Conservation (phyloP, 2,797 vertebrate genomes). For the Emys orbicularis region DNA sequence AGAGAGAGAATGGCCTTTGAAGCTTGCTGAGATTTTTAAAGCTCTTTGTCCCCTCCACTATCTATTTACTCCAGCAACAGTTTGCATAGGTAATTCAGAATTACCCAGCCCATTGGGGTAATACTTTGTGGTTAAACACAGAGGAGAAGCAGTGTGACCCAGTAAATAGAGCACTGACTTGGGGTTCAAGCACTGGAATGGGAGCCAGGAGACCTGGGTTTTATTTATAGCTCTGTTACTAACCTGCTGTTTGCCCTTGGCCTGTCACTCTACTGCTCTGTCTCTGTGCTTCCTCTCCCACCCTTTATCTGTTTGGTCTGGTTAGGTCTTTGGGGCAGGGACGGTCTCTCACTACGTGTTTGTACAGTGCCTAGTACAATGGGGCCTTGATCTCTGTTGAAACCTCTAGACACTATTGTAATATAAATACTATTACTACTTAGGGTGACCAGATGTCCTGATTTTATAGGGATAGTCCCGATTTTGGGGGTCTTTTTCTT, state of each 20-base stretch:
- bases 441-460: too few species aligned
- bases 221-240: background rate
- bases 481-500: too few species aligned
- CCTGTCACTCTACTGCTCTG: background rate
- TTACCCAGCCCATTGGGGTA: background rate
- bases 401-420: fast-evolving
- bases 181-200: background rate
- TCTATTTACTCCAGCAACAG: background rate
- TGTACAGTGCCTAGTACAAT: background rate
- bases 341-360: background rate
- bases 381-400: background rate
- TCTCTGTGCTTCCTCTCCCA: background rate
- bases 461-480: too few species aligned
- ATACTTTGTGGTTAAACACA: background rate
- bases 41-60: background rate
- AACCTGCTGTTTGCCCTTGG: background rate
- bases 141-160: background rate
- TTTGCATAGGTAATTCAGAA: background rate
- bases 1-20: background rate
- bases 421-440: background rate
- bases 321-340: background rate
- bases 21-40: background rate
- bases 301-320: background rate
- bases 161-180: background rate
- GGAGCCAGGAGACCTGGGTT: background rate